phyloP scores from a whole-genome alignment of 2,113 vertebrate species.

The Vidua chalybeata region DNA sequence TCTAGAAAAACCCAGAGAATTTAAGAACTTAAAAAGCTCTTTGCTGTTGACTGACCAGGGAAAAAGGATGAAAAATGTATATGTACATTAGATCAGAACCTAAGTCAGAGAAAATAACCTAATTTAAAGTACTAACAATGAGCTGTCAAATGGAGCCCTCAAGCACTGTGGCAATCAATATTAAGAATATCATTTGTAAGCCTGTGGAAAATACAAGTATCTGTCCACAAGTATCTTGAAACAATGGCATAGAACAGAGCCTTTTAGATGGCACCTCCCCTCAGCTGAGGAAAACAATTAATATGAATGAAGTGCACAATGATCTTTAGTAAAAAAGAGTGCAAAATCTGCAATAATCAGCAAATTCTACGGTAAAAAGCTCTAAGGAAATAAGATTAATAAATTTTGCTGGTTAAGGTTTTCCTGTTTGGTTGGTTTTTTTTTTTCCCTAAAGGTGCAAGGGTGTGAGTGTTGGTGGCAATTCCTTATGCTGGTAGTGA shows the following conservation, averaged over 20 bases:
- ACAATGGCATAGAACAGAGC: background rate
- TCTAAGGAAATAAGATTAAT: background rate
- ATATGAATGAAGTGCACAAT: background rate
- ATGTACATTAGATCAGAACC: background rate
- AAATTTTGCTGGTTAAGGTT: background rate
- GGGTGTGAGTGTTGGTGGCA: background rate
- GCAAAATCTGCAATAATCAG: background rate
- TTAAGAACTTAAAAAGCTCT: background rate
- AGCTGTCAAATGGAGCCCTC: background rate
- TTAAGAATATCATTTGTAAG: background rate
- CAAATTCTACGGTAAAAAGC: background rate
- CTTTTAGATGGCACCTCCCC: background rate
- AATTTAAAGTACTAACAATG: background rate
- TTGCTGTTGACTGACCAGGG: background rate
- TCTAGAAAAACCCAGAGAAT: background rate
- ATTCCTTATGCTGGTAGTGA: background rate
- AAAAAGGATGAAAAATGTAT: background rate
- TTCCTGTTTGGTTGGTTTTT: background rate
- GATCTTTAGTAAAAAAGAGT: background rate
- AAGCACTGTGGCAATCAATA: fast-evolving
- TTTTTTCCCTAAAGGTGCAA: fast-evolving
- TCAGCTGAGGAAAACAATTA: background rate
- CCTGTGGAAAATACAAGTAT: background rate
- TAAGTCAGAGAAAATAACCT: background rate
- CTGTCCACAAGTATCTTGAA: background rate